Evolutionary conservation across 2,888 invertebrate genomes (phyloP), one percentile per base, ranked within the genome.

Genomic region (Agonopterix arenella): DNA sequence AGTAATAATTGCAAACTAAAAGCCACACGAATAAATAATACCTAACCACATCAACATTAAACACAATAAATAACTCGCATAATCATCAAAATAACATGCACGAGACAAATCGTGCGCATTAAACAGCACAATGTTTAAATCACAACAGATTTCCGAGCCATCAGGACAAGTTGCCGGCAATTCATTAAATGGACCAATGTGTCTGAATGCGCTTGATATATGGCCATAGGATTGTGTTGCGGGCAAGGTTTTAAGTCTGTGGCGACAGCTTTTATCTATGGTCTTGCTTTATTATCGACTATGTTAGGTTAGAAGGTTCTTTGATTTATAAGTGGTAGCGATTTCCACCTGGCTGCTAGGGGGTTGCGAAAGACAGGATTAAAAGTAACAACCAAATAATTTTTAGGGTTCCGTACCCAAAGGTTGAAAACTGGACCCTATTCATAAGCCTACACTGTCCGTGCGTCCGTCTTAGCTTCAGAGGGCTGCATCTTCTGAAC

Each of bases 181-280:
- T 82, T 79, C 80, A 84, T 83, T 83, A 81, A 80, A 74, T 68
- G 72, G 72, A 61, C 70, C 74, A 68, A 76, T 73, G 73, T 77
- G 80, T 76, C 80, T 66, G 73, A 70, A 68, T 74, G 73, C 73
- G 66, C 73, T 70, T 84, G 83, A 84, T 81, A 71, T 79, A 84
- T 79, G 74, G 61, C 62, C 59, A 59, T 59, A 66, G 66, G 66
- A 66, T 63, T 66, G 60, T 67, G 58, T 58, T 59, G 55, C 52
- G 55, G 47, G 46, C 50, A 48, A 8, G 55, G 67, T 68, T 49
- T 11, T 52, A 46, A 52, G 55, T 52, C n/a, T 18, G 5, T n/a
- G 9, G 41, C 9, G 40, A 40, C 40, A 40, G 40, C 28, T 28
- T 5, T 28, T 28, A 28, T 28, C 28, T 28, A 28, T 28, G 28